Conservation (phyloP, 2,888 invertebrate species). For the Pristionchus entomophagus region DNA sequence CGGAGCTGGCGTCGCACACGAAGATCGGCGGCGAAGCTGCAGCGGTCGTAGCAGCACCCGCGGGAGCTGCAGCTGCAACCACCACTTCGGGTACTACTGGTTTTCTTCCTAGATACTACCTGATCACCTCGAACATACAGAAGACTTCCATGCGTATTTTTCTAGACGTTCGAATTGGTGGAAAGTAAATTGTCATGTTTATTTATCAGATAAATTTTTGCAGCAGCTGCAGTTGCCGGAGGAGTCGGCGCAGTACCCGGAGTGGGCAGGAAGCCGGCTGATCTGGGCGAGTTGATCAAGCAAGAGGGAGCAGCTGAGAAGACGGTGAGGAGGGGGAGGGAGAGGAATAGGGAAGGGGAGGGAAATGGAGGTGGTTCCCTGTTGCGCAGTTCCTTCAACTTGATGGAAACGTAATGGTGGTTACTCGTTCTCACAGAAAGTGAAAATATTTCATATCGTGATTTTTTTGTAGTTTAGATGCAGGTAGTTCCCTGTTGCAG, state of each 20-base stretch:
- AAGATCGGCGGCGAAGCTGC: background rate
- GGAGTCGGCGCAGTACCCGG: too few species aligned
- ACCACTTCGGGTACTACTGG: background rate
- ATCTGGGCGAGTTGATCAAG: slow-evolving; percentile 45
- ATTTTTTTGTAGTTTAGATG: background rate
- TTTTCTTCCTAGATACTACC: too few species aligned
- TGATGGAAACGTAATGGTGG: too few species aligned
- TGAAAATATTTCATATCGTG: background rate
- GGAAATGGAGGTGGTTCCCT: background rate
- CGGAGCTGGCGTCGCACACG: slow-evolving; percentile 30
- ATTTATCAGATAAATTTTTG: background rate
- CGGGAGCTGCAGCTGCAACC: background rate
- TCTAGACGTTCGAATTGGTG: too few species aligned
- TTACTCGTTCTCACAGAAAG: background rate
- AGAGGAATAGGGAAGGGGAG: too few species aligned
- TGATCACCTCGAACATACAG: too few species aligned
- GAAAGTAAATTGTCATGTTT: too few species aligned
- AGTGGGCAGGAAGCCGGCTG: slow-evolving; percentile 35
- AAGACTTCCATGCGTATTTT: too few species aligned
- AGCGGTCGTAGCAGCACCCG: background rate
- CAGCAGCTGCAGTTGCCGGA: background rate
- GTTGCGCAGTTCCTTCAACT: background rate
- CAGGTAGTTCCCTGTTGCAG: too few species aligned
- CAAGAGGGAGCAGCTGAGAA: slow-evolving; percentile 36
- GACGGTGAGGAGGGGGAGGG: slow-evolving; percentile 10